These are phyloP conservation scores for Pterocles orientalis DNA, from an alignment of 2,113 vertebrate species.

Conservation along the genomic window DNA sequence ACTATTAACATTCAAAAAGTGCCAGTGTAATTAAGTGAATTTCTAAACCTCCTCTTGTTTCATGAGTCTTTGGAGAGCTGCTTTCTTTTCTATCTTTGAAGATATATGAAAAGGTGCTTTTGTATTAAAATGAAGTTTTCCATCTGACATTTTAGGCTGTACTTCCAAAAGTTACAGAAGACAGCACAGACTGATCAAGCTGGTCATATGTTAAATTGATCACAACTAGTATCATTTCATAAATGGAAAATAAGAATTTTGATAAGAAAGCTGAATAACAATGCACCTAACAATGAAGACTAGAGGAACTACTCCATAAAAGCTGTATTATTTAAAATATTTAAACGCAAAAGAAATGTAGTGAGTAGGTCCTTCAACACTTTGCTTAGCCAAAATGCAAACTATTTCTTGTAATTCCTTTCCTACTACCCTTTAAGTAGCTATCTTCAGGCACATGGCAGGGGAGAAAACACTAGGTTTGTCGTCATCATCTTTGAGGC, in stretches of 20 bases:
- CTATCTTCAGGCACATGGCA: background rate
- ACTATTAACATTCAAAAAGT: background rate
- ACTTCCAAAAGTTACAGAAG: background rate
- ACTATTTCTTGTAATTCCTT: background rate
- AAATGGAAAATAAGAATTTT: background rate
- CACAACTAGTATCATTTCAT: background rate
- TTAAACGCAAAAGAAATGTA: background rate
- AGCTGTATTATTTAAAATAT: background rate
- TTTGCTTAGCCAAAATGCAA: background rate
- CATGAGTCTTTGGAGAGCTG: background rate
- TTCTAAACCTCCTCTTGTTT: background rate
- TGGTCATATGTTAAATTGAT: fast-evolving
- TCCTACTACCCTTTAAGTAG: background rate
- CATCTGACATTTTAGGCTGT: background rate
- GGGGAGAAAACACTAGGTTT: background rate
- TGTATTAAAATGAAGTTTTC: background rate
- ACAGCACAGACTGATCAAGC: background rate
- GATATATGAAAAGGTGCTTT: background rate
- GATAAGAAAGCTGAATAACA: background rate
- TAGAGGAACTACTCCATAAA: background rate
- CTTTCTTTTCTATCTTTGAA: background rate
- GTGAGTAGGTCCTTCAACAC: background rate
- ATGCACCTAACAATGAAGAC: background rate
- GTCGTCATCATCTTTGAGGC: background rate
- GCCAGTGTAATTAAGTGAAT: background rate